Percentiles rank a stretch among this genome's conserved stretches.
Evolutionary conservation across 2,888 invertebrate genomes (phyloP).

Genomic region (Perithous albicinctus): DNA sequence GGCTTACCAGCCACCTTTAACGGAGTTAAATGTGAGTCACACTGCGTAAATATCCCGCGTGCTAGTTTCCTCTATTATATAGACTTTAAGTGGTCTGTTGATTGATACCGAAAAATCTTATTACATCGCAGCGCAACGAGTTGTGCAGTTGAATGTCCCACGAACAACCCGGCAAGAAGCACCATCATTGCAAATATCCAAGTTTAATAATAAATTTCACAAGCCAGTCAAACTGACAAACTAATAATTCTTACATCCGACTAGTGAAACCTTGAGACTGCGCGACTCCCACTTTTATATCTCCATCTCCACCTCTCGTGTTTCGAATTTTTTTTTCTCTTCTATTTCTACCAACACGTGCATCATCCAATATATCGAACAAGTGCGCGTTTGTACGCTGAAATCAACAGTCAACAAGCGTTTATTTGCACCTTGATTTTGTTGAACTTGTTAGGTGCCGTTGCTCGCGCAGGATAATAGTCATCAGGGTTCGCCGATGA

Average conservation of each 20-base stretch:
- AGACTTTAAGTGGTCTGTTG: conserved; percentile 3
- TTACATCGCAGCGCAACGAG: background rate
- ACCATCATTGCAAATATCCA: background rate
- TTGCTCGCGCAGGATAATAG: conserved; percentile 19
- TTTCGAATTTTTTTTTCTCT: too few species aligned
- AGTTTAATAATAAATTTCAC: background rate
- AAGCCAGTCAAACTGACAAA: conserved; percentile 9
- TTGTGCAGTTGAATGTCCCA: background rate
- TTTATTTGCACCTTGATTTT: conserved; percentile 67
- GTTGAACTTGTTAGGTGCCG: conserved; percentile 63
- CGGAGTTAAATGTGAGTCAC: conserved; percentile 5
- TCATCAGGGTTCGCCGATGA: conserved; percentile 33
- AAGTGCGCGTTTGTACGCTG: background rate
- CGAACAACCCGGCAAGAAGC: background rate
- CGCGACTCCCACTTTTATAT: background rate
- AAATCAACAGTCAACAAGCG: background rate
- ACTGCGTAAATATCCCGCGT: background rate
- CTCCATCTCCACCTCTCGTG: too few species aligned
- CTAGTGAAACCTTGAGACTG: conserved; percentile 37
- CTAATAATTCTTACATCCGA: conserved; percentile 26
- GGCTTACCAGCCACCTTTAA: background rate
- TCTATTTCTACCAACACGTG: conserved; percentile 20
- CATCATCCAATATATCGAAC: background rate
- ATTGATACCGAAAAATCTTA: background rate
- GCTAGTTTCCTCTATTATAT: background rate